Evolutionary conservation across 1,140 invertebrate genomes (phyloP), one percentile per base, ranked within the genome.

Genomic region (Aporrectodea caliginosa): DNA sequence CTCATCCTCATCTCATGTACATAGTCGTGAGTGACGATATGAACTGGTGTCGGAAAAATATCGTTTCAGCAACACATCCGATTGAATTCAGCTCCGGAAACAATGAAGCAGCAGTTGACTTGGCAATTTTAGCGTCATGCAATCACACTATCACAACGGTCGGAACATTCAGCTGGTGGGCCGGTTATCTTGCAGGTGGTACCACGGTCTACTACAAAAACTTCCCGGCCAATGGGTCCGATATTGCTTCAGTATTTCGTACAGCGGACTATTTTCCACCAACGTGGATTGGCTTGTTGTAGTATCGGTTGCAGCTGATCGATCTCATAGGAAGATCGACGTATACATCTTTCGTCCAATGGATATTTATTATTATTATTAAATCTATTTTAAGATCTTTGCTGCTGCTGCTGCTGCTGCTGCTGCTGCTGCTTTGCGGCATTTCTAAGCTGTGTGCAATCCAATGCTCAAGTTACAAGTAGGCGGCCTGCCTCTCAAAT

Each of bases 121-220:
- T 86, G 80, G 84, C 85, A n/a, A 78, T 81, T 0, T 74, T 86
- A 30, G 58, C 82, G 0, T 73, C 77, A 29, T 86, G 85, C 74
- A 83, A 86, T 78, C 84, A 86, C 70, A 84, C 82, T 1, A 82
- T 86, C n/a, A 83, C 84, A 43, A 84, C 83, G 0, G 83, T 84
- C 1, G 85, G 85, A 2, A 84, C 85, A 1, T 86, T 85, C 75
- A 81, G 83, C 6, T 86, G 85, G 84, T 86, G 85, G 85, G 79
- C 82, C 16, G 82, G 74, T n/a, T 86, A 82, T 74, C 35, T 86
- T 1, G 69, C 72, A 0, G 80, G 81, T 71, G 83, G 82, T 1
- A 81, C 73, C 0, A 81, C 80, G 1, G 58, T 83, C 0, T 84
- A 84, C 68, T 84, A 79, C 69, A 58, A 22, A 22, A 22, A 58